phyloP scores from a whole-genome alignment of 2,797 vertebrate species.

The Psittacula derbiana region DNA sequence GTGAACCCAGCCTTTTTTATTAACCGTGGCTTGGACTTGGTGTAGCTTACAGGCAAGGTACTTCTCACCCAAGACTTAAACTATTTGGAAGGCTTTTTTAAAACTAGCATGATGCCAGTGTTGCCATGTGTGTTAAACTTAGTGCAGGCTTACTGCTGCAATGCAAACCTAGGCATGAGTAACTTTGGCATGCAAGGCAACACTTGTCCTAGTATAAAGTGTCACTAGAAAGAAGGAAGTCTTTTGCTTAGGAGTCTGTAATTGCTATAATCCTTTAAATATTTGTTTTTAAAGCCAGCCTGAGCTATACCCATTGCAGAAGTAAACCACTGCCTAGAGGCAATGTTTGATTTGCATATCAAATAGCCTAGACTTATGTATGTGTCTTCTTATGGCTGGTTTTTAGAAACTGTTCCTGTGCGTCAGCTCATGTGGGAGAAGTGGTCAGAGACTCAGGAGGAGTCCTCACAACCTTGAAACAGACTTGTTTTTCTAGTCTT shows the following conservation, averaged over 20 bases:
- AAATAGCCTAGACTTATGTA: not conserved
- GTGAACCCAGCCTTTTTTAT: not conserved
- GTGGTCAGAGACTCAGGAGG: not conserved
- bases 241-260: not conserved
- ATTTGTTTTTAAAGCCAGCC: not conserved
- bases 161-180: not conserved
- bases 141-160: not conserved
- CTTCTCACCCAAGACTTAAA: not conserved
- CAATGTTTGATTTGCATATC: not conserved
- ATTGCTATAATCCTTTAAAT: not conserved
- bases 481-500: not conserved
- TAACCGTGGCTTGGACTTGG: not conserved
- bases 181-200: not conserved
- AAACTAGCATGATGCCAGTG: not conserved
- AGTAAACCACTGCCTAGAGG: not conserved
- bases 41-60: not conserved
- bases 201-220: not conserved
- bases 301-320: not conserved
- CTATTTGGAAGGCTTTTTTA: not conserved
- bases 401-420: not conserved
- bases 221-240: not conserved
- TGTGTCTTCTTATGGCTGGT: not conserved
- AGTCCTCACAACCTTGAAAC: not conserved
- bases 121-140: not conserved
- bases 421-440: not conserved